Evolutionary conservation across 2,888 invertebrate genomes (phyloP), one percentile per base, ranked within the genome.

Genomic region (Cheilosia variabilis): DNA sequence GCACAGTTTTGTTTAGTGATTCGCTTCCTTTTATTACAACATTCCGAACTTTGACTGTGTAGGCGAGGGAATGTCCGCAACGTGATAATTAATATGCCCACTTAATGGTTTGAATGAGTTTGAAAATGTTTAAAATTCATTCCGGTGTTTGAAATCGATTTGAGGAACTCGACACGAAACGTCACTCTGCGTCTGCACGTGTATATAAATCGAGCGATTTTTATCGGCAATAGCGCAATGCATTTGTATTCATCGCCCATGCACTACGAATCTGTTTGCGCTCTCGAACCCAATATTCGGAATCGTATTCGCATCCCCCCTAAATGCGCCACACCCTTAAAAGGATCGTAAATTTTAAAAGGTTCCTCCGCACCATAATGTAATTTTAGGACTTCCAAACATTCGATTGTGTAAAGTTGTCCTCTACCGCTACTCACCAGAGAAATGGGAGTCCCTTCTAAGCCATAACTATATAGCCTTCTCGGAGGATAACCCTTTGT

Each of bases 321-420:
- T 62, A 53, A 66, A 57, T 55, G 13, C 24, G 37, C 34, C 27
- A 52, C 69, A 27, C 41, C 62, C 68, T 52, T 45, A 62, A 62
- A 43, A n/a, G n/a, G 66, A 58, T 83, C 83, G 73, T 83, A 83
- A 83, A 83, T 83, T 83, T 79, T 50, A 79, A 78, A 73, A 66
- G 68, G 55, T 55, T 68, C 55, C 71, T 57, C 71, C 55, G 34
- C 52, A 52, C 53, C 53, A 63, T 63, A 73, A 78, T 83, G 73
- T 83, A 83, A 83, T 83, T 83, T 83, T 78, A 83, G 78, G 73
- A 78, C 72, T 83, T 79, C 52, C 73, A 78, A 78, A 68, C 43
- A 83, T 73, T 78, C 73, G 79, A 78, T 78, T 73, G 83, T 78
- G 78, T 58, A 68, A 83, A 78, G 66, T 83, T 69, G 52, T 37